Evolutionary conservation across 2,888 invertebrate species (phyloP).

Genomic region (Eupithecia insigniata): DNA sequence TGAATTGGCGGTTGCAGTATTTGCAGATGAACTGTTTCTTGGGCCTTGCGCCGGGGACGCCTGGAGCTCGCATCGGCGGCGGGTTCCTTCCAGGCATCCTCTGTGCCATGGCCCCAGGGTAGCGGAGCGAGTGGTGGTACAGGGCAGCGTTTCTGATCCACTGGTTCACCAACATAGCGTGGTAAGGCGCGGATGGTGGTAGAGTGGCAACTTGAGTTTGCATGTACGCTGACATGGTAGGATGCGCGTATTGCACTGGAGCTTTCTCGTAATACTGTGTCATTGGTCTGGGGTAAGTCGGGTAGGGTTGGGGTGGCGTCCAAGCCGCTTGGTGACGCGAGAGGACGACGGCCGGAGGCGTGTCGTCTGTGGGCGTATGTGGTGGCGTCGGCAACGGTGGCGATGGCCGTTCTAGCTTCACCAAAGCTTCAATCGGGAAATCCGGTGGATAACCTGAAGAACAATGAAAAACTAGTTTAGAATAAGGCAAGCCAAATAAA

Average conservation of each 20-base stretch:
- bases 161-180: conserved; percentile 88
- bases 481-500: neutral
- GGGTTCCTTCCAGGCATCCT: conserved; percentile 81
- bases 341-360: conserved; percentile 78
- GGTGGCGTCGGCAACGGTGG: conserved; percentile 89
- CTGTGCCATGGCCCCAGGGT: conserved; percentile 79
- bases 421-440: conserved; percentile 83
- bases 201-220: conserved; percentile 78
- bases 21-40: conserved; percentile 98
- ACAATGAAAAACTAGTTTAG: conserved; percentile 37
- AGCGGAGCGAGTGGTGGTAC: conserved; percentile 85
- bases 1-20: conserved; percentile 98
- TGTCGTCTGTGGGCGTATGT: conserved; percentile 88
- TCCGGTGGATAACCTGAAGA: conserved; percentile 84
- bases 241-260: conserved; percentile 69
- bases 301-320: conserved; percentile 69
- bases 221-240: conserved; percentile 75
- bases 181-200: conserved; percentile 79
- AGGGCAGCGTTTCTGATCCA: conserved; percentile 89
- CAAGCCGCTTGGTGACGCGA: conserved; percentile 73
- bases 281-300: conserved; percentile 72
- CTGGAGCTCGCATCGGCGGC: conserved; percentile 83
- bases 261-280: conserved; percentile 76
- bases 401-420: conserved; percentile 85
- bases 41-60: conserved; percentile 85